These are phyloP conservation scores for Teleiodes luculella DNA, from an alignment of 2,888 invertebrate genomes.

Conservation along the genomic window DNA sequence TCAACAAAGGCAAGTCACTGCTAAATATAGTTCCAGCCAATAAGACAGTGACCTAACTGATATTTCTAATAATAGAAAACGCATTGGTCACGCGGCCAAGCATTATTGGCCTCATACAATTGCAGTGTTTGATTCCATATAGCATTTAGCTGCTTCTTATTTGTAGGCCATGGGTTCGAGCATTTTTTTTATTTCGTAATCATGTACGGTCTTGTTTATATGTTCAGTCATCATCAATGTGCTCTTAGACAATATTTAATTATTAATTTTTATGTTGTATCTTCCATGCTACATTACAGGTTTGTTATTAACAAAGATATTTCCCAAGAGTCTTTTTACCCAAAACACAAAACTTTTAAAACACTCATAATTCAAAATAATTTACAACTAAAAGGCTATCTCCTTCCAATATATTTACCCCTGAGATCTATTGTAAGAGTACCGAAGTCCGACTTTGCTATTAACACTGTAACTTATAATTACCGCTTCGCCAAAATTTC, in stretches of 20 bases:
- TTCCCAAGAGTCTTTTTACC: slow-evolving; percentile 17
- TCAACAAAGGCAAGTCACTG: slow-evolving; percentile 35
- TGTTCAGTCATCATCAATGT: too few relatives aligned
- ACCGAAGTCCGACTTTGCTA: too few relatives aligned
- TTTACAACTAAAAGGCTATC: slow-evolving; percentile 14
- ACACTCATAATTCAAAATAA: slow-evolving; percentile 8
- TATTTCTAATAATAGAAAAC: slow-evolving; percentile 59
- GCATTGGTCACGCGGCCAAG: slow-evolving; percentile 33
- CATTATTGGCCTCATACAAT: neutral
- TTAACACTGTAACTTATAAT: neutral
- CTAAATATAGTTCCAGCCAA: slow-evolving; percentile 53
- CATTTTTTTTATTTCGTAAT: too few relatives aligned
- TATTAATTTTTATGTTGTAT: too few relatives aligned
- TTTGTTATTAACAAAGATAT: neutral
- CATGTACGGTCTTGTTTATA: too few relatives aligned
- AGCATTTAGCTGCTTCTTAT: too few relatives aligned
- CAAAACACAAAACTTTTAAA: slow-evolving; percentile 5
- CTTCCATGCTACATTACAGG: too few relatives aligned
- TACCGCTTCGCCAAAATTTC: neutral
- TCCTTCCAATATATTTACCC: slow-evolving; percentile 18
- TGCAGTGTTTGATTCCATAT: neutral
- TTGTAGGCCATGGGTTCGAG: too few relatives aligned
- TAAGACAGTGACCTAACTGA: slow-evolving; percentile 26
- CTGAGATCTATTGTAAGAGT: slow-evolving; percentile 11
- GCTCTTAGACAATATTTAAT: too few relatives aligned